Percentiles rank a stretch among this genome's conserved stretches.
These are phyloP conservation scores for Ophion obscuratus DNA, from an alignment of 2,888 invertebrate species.

Conservation along the genomic window DNA sequence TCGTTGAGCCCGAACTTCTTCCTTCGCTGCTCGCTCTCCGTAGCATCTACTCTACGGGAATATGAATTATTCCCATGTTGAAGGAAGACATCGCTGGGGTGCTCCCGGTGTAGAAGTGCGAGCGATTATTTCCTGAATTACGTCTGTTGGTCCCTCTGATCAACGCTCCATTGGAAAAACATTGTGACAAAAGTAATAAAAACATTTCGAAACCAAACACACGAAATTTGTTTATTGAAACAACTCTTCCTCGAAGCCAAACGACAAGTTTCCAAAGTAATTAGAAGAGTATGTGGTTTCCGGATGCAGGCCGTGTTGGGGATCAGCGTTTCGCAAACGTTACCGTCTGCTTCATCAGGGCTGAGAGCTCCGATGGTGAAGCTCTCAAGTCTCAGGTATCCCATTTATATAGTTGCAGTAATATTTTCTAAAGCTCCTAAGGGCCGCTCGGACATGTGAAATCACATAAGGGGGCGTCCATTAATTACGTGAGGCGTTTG, in stretches of 20 bases:
- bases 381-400: too few species aligned
- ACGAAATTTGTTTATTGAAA: background rate
- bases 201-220: background rate
- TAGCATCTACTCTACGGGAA: conserved; percentile 37
- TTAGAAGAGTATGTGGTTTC: too few species aligned
- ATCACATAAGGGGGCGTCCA: too few species aligned
- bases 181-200: conserved; percentile 8
- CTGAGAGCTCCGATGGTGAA: too few species aligned
- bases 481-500: too few species aligned
- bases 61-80: conserved; percentile 58
- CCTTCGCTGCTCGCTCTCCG: conserved; percentile 11
- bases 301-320: too few species aligned
- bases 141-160: conserved; percentile 19
- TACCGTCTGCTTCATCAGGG: too few species aligned
- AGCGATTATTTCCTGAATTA: conserved; percentile 30
- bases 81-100: conserved; percentile 50
- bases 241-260: background rate
- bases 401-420: too few species aligned
- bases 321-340: too few species aligned
- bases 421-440: background rate
- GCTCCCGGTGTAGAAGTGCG: background rate
- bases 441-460: background rate
- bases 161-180: background rate
- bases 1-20: conserved; percentile 57
- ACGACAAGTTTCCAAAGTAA: background rate